A percentile compares a stretch with the other conserved stretches of the same genome.
phyloP scores from a whole-genome alignment of 2,888 invertebrate species.

The Stratiomys singularior region DNA sequence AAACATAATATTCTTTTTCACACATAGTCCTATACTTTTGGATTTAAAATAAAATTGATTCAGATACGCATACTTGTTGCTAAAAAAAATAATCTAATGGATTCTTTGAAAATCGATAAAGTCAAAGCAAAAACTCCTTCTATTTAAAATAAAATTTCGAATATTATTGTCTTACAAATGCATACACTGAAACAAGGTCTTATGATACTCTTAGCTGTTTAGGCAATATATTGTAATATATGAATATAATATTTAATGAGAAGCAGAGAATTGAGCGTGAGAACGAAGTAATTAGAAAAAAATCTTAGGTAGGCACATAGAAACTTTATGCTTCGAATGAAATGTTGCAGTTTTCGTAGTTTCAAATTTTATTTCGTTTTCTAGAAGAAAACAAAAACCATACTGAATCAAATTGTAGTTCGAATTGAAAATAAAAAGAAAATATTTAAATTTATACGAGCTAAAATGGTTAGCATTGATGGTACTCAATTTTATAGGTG shows the following conservation, averaged over 20 bases:
- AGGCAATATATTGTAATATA: conserved; percentile 55
- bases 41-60: too few relatives aligned
- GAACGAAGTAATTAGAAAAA: conserved; percentile 5
- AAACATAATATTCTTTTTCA: too few relatives aligned
- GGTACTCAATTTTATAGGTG: too few relatives aligned
- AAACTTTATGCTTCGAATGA: background rate
- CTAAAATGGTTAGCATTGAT: too few relatives aligned
- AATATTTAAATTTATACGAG: too few relatives aligned
- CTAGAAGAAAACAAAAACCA: background rate
- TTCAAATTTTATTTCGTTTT: background rate
- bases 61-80: too few relatives aligned
- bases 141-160: too few relatives aligned
- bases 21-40: too few relatives aligned
- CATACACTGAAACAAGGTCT: conserved; percentile 63
- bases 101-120: conserved; percentile 21
- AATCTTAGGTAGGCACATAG: conserved; percentile 30
- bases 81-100: background rate
- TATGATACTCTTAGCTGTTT: conserved; percentile 64
- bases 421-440: too few relatives aligned
- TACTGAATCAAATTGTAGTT: too few relatives aligned
- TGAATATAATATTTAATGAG: background rate
- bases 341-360: background rate
- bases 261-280: background rate
- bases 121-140: too few relatives aligned
- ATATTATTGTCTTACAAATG: conserved; percentile 25